Evolutionary conservation across 2,797 vertebrate species (phyloP), one percentile per base, ranked within the genome.

Genomic region (Bucorvus abyssinicus): DNA sequence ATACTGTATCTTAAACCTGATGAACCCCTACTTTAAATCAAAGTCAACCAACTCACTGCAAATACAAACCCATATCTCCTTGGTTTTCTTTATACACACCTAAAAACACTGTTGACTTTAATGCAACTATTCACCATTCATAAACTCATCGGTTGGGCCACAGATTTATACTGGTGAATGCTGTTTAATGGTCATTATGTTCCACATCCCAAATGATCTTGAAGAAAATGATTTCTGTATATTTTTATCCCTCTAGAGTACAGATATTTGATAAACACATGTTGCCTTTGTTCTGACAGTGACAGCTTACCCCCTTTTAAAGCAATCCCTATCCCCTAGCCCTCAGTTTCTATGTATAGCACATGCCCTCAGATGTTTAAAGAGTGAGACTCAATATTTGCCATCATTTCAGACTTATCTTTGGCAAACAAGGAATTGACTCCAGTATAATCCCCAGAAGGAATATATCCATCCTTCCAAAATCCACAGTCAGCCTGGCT

Each of bases 331-430:
- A 45, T 42, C 40, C 87, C 47, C 78, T 21, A 92, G 61, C 29
- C 59, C 71, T 50, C 50, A 56, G 87, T 84, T 93, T 79, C 93
- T 91, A 90, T 86, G 67, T 86, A 94, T 73, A 93, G 87, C 38
- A 75, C 52, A 74, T 38, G 65, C 29, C 38, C 82, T 89, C 82
- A 74, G 73, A 93, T 92, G 83, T 94, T 95, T 95, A 59, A 95
- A 97, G 91, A 91, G 52, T 73, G 91, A 96, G 47, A 84, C 83
- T 84, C 9, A 11, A 34, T 94, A 85, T 94, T 94, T 97, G 89
- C 87, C 84, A 86, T 96, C 44, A 86, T 96, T 95, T 93, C 92
- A 94, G 91, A 93, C 83, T 96, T 97, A 96, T 95, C 95, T 94
- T 96, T 93, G 94, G 92, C 93, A 96, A 96, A 96, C 91, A 93